Evolutionary conservation across 2,797 vertebrate genomes (phyloP).

Genomic region (Falco peregrinus): DNA sequence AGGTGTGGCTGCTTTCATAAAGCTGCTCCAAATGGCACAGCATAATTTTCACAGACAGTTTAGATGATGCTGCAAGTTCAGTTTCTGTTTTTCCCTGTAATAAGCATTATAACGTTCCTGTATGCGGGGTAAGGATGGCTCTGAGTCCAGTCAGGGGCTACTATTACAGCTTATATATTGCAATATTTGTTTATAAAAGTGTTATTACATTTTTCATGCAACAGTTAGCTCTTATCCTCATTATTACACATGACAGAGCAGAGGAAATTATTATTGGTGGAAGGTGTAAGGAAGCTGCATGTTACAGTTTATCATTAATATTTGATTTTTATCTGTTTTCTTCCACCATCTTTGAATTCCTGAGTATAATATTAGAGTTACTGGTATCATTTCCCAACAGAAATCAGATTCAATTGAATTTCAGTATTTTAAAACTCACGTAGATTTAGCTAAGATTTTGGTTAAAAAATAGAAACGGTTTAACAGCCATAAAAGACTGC

Average conservation of each 20-base stretch:
- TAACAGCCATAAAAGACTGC: neutral
- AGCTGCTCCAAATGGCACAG: neutral
- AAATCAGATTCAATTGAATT: neutral
- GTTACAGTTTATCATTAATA: conserved; percentile 38
- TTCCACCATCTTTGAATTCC: conserved; percentile 64
- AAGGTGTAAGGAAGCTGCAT: conserved; percentile 52
- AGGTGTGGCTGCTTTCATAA: neutral
- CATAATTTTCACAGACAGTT: neutral
- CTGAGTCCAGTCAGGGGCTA: neutral
- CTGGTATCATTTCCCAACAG: neutral
- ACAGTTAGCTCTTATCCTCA: conserved; percentile 29
- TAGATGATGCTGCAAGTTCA: neutral
- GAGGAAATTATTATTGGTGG: conserved; percentile 23
- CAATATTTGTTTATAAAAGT: neutral
- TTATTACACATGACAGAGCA: neutral
- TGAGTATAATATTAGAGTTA: conserved; percentile 69
- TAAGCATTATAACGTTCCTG: fast-evolving
- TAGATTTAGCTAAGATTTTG: neutral
- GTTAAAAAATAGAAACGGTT: neutral
- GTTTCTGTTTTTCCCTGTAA: neutral
- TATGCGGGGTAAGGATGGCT: neutral
- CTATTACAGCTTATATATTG: neutral
- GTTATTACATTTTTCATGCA: conserved; percentile 42
- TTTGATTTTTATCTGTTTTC: neutral
- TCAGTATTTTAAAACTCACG: neutral